These are phyloP conservation scores for Ovis canadensis DNA, from an alignment of 2,113 vertebrate species.

Conservation along the genomic window DNA sequence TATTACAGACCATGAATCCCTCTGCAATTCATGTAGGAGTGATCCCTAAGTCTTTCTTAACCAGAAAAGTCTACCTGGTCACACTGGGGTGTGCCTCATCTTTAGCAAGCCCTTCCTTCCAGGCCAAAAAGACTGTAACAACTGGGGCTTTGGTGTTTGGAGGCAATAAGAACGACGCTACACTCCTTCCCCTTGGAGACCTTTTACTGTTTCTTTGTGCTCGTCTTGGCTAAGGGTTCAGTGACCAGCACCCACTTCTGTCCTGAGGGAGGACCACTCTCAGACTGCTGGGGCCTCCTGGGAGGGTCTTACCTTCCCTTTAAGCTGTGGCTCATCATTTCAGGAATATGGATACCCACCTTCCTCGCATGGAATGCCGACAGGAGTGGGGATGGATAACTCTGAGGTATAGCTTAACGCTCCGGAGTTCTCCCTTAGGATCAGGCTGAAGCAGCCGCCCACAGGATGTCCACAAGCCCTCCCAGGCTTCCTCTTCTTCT, in stretches of 20 bases:
- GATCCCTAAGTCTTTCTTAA: not conserved
- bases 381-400: too few species aligned
- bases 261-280: not conserved
- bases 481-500: not conserved
- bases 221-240: not conserved
- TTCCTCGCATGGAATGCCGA: not conserved
- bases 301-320: not conserved
- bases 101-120: not conserved
- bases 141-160: not conserved
- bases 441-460: not conserved
- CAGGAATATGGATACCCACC: not conserved
- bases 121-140: not conserved
- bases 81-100: not conserved
- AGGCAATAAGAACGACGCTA: rapidly evolving
- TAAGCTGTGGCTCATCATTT: not conserved
- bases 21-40: not conserved
- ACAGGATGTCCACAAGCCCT: not conserved
- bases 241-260: not conserved
- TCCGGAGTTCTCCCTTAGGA: not conserved
- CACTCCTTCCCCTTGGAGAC: rapidly evolving
- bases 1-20: too few species aligned
- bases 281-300: not conserved
- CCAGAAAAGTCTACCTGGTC: not conserved
- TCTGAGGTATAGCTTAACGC: not conserved
- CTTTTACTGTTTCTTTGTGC: not conserved